Evolutionary conservation across 1,140 invertebrate genomes (phyloP).

Genomic region (Sycobia sp.): DNA sequence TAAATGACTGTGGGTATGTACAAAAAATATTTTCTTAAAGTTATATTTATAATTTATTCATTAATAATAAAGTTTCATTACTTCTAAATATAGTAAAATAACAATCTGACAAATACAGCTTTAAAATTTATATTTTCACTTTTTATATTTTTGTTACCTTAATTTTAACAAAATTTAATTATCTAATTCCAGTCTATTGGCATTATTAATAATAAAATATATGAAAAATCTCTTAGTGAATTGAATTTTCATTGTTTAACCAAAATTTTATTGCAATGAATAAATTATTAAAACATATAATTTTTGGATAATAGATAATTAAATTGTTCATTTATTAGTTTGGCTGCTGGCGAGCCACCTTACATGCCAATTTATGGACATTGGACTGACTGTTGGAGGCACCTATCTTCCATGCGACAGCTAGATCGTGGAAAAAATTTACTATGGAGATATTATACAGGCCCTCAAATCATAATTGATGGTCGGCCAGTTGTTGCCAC

Average conservation of each 20-base stretch:
- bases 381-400: conserved; percentile 81
- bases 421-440: conserved; percentile 83
- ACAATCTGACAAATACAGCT: too few species aligned
- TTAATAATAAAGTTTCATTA: background rate
- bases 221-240: too few species aligned
- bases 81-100: too few species aligned
- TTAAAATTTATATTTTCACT: too few species aligned
- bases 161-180: too few species aligned
- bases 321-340: conserved; percentile 53
- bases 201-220: too few species aligned
- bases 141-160: too few species aligned
- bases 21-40: background rate
- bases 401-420: conserved; percentile 73
- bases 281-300: background rate
- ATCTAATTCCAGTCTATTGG: too few species aligned
- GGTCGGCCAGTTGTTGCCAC: conserved; percentile 41
- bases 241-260: too few species aligned
- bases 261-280: too few species aligned
- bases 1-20: conserved; percentile 74
- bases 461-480: conserved; percentile 62
- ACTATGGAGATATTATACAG: conserved; percentile 79
- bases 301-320: background rate
- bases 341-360: conserved; percentile 77
- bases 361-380: conserved; percentile 78
- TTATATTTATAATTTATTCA: background rate